phyloP scores from a whole-genome alignment of 2,888 invertebrate species.

The Oscheius sp. region DNA sequence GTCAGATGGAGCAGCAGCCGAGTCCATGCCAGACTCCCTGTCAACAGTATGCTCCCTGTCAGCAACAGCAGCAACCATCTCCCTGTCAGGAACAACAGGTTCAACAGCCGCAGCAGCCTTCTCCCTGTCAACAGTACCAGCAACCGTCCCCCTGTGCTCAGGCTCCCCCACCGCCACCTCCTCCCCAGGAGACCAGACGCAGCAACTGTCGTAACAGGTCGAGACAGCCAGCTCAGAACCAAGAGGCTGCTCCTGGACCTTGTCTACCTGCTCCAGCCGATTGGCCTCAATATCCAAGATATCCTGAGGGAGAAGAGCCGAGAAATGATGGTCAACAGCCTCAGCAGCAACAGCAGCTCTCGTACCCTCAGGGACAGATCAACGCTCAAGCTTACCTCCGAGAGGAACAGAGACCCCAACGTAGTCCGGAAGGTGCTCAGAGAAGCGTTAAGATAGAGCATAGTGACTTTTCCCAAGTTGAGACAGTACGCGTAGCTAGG shows the following conservation, averaged over 20 bases:
- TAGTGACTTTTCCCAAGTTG: not conserved
- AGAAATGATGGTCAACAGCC: constrained; percentile 24
- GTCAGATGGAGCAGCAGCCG: not conserved
- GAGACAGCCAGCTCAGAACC: constrained; percentile 14
- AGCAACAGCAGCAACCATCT: too few relatives aligned
- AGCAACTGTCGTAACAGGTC: constrained; percentile 27
- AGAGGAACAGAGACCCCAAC: constrained; percentile 38
- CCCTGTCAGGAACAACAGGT: constrained; percentile 8
- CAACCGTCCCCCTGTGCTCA: constrained; percentile 12
- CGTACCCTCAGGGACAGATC: constrained; percentile 14
- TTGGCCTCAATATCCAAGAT: constrained; percentile 39
- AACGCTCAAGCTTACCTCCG: constrained; percentile 26
- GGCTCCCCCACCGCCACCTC: constrained; percentile 5
- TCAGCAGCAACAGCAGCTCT: constrained; percentile 13
- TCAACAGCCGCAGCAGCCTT: not conserved
- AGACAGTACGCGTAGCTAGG: too few relatives aligned
- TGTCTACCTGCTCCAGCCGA: constrained; percentile 38
- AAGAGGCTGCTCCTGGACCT: constrained; percentile 9
- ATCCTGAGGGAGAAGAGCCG: constrained; percentile 35
- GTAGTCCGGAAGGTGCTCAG: not conserved
- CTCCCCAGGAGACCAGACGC: constrained; percentile 17
- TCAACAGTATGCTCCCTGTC: too few relatives aligned
- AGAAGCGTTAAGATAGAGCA: not conserved
- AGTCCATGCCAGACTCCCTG: not conserved
- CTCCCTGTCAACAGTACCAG: not conserved